Base-by-base conservation (phyloP, 1,140 invertebrate genomes). In the Rhyzopertha dominica region DNA sequence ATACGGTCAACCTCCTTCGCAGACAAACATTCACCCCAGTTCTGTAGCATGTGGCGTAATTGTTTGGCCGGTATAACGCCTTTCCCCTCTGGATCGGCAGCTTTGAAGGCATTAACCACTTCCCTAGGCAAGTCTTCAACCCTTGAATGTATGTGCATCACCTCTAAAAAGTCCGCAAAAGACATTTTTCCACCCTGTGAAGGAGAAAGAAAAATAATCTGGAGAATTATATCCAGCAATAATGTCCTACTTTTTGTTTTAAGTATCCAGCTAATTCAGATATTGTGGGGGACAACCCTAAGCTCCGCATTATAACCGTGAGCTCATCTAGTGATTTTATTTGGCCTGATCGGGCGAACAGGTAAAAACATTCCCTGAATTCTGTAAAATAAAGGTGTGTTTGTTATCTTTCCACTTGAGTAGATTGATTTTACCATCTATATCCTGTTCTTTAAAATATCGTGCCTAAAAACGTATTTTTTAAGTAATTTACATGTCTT, bases 91-190 rank as follows among this genome's bases (percentile, higher is more conserved):
- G 74, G 70, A 70, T 97, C 93, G 7, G 80, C 84, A 9, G 91
- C 88, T 67, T 77, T 78, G 67, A 98, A 96, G 1, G 92, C 93
- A 46, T 87, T 83, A 13, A 94, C 76, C 0, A 82, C 84, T 76
- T 98, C 93, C 61, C 84, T 83, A 0, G 92, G 88, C 23, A 93
- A 69, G 65, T 93, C 86, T 67, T 98, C 93, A 2, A 82, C 82
- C 62, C 72, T 61, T 64, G 77, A 91, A 66, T 97, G 93, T 48
- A 85, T 77, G 67, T 97, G 90, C 88, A 96, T 91, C 1, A 95
- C 85, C 63, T 96, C 93, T 5, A 98, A 68, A 61, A 98, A 96
- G 61, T 95, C 91, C 1, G 93, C 90, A 71, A 98, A 98, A 2
- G 87, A 85, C 81, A 98, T 91, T 68, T 88, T 90, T 3, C 90